phyloP scores from a whole-genome alignment of 2,113 vertebrate genomes.

The Coreoperca whiteheadi region DNA sequence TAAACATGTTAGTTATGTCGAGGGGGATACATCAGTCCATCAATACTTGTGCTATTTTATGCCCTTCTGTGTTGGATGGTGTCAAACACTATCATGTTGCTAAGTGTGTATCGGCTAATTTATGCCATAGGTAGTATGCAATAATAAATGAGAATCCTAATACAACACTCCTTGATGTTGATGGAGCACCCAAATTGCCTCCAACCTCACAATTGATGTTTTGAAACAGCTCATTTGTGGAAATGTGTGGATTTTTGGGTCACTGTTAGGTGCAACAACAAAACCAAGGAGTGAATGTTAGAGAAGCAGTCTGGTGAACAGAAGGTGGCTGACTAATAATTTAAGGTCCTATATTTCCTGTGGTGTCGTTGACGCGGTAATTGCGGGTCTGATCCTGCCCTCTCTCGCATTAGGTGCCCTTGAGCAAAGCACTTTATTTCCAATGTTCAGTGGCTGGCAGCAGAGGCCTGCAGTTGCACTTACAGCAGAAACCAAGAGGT shows the following conservation, averaged over 20 bases:
- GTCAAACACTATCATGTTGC: not conserved
- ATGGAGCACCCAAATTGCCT: not conserved
- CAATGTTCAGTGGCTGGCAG: slow-evolving; percentile 33
- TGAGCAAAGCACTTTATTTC: slow-evolving; percentile 23
- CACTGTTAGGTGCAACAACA: not conserved
- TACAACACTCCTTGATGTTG: not conserved
- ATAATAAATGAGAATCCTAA: not conserved
- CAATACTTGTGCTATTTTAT: slow-evolving; percentile 5
- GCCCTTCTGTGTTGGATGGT: not conserved
- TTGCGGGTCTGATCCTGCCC: not conserved
- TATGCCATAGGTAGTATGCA: not conserved
- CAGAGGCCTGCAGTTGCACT: slow-evolving; percentile 42
- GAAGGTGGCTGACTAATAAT: not conserved
- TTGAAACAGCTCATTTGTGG: not conserved
- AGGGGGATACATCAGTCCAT: not conserved
- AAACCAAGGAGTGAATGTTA: not conserved
- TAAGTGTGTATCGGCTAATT: not conserved
- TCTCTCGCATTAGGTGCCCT: not conserved
- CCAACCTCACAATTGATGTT: not conserved
- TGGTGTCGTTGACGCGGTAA: not conserved
- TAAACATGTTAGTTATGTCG: slow-evolving; percentile 23
- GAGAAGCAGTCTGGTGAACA: not conserved
- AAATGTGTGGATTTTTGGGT: not conserved
- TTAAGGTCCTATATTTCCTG: not conserved
- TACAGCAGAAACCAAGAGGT: slow-evolving; percentile 52